A percentile compares a stretch with the other conserved stretches of the same genome.
Conservation (phyloP, 1,140 invertebrate species). For the Akabosia matsudoensis region DNA sequence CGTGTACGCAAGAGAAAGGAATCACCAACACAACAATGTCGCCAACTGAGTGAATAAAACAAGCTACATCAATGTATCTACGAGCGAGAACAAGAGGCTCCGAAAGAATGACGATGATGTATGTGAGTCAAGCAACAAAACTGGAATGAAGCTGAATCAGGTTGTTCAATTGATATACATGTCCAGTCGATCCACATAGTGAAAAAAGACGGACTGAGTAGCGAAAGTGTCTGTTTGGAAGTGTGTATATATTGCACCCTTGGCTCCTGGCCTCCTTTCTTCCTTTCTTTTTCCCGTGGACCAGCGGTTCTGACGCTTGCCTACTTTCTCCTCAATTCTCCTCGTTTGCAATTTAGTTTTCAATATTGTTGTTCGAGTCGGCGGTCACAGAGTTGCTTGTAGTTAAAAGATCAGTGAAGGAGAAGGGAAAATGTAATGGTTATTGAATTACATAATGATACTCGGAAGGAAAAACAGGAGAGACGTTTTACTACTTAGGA, state of each 20-base stretch:
- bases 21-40: background rate
- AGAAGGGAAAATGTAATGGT: background rate
- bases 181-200: too few relatives aligned
- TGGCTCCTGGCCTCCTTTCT: background rate
- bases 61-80: too few relatives aligned
- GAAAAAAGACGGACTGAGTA: too few relatives aligned
- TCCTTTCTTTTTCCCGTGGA: too few relatives aligned
- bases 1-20: background rate
- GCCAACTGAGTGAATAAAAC: too few relatives aligned
- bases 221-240: background rate
- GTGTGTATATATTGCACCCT: slow-evolving; percentile 2
- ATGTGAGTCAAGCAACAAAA: background rate
- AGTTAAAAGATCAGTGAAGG: background rate
- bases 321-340: background rate
- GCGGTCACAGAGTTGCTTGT: background rate
- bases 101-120: background rate
- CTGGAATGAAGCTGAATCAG: background rate
- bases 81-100: background rate
- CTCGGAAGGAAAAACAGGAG: too few relatives aligned
- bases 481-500: too few relatives aligned
- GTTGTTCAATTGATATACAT: too few relatives aligned
- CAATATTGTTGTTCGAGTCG: too few relatives aligned
- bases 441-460: too few relatives aligned
- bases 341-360: too few relatives aligned
- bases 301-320: background rate